Evolutionary conservation across 2,888 invertebrate genomes (phyloP).

Genomic region (Linnaemya tessellans): DNA sequence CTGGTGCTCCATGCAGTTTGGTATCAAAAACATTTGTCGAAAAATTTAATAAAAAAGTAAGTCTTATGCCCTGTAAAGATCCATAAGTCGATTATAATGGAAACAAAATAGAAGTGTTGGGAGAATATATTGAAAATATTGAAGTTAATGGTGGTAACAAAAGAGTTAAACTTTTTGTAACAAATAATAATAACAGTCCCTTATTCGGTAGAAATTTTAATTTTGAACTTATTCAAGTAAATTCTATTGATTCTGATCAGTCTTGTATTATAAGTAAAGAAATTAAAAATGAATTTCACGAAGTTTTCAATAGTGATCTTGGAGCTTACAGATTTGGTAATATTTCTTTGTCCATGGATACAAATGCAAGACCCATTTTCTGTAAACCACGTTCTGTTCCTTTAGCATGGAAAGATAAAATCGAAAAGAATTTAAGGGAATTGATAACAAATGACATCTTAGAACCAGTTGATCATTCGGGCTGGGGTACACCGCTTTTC

Average conservation of each 20-base stretch:
- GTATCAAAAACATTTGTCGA: slow-evolving; percentile 44
- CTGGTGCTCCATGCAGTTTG: slow-evolving; percentile 24
- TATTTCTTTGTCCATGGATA: no score
- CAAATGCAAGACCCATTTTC: no score
- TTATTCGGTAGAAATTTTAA: slow-evolving; percentile 24
- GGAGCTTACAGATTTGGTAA: no score
- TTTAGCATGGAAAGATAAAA: no score
- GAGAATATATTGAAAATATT: slow-evolving; percentile 11
- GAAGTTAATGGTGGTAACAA: slow-evolving; percentile 15
- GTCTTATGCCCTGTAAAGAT: slow-evolving; percentile 12
- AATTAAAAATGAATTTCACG: no score
- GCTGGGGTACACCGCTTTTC: slow-evolving; percentile 56
- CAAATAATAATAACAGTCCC: slow-evolving; percentile 1
- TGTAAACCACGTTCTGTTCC: no score
- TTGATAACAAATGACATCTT: no score
- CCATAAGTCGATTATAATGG: slow-evolving; percentile 45
- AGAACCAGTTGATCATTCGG: no score
- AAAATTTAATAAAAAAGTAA: slow-evolving; percentile 44
- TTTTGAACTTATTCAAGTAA: slow-evolving; percentile 60
- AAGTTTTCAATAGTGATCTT: no score
- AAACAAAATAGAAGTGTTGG: slow-evolving; percentile 18
- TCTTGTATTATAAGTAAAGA: no score
- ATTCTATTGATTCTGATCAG: slow-evolving; percentile 35
- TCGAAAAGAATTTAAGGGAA: no score
- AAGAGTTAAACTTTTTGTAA: slow-evolving; percentile 48